Conservation (phyloP, 1,140 invertebrate genomes). For the Aphaenogaster ashmeadi region DNA sequence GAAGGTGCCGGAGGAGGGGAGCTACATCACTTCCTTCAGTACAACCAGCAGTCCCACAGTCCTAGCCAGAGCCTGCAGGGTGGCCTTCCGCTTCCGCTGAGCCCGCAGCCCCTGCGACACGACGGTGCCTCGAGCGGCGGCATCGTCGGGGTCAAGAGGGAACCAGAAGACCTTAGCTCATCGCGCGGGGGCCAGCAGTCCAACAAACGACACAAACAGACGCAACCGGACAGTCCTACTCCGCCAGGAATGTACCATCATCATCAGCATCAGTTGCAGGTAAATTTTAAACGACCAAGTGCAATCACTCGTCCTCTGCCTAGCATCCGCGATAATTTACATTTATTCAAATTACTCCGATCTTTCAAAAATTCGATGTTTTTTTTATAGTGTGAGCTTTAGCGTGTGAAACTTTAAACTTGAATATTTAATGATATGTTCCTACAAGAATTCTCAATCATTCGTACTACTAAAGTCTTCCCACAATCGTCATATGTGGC, state of each 20-base stretch:
- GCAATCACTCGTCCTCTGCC: background rate
- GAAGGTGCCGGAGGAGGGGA: conserved; percentile 87
- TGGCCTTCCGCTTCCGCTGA: conserved; percentile 84
- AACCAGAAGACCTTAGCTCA: conserved; percentile 90
- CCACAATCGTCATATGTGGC: background rate
- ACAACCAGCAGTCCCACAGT: conserved; percentile 89
- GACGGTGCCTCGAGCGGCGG: conserved; percentile 83
- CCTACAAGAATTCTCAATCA: background rate
- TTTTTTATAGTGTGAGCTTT: background rate
- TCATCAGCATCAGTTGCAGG: conserved; percentile 86
- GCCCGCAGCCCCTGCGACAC: conserved; percentile 85
- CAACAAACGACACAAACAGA: conserved; percentile 85
- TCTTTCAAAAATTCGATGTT: background rate
- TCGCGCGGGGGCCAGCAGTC: conserved; percentile 87
- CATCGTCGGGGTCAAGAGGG: conserved; percentile 89
- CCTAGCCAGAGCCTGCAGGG: conserved; percentile 84
- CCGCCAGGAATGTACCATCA: conserved; percentile 89
- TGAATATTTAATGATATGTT: background rate
- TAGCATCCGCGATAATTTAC: background rate
- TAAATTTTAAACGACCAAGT: conserved; percentile 63
- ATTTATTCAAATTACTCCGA: background rate
- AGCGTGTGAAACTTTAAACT: background rate
- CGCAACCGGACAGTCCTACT: conserved; percentile 87
- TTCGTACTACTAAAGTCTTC: background rate
- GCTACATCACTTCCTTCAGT: conserved; percentile 88